Evolutionary conservation across 2,888 invertebrate species (phyloP).

Genomic region (Drosophila merina): DNA sequence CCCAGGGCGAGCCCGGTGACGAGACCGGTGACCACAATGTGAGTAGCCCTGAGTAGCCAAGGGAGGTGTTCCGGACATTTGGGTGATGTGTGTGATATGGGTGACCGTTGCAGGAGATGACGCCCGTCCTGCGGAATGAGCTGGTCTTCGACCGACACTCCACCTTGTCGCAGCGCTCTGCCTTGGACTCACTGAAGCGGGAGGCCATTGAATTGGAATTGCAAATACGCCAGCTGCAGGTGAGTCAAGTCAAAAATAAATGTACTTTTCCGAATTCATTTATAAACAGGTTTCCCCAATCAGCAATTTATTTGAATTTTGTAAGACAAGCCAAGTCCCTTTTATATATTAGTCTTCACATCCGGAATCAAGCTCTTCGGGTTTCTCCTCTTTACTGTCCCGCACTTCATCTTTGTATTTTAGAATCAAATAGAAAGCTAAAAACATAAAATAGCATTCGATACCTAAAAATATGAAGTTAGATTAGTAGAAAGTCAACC

Average conservation of each 20-base stretch:
- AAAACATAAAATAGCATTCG: not conserved
- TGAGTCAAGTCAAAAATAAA: conserved; percentile 63
- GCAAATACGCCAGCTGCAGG: conserved; percentile 93
- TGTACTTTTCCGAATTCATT: not conserved
- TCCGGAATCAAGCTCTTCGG: not conserved
- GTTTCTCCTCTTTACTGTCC: not conserved
- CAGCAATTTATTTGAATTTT: not conserved
- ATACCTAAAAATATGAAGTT: not conserved
- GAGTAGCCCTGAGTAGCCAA: conserved; percentile 75
- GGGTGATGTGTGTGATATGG: not conserved
- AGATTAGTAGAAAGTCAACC: not conserved
- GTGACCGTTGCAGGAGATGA: conserved; percentile 85
- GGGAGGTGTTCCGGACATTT: not conserved
- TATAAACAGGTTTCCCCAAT: not conserved
- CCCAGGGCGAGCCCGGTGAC: conserved; percentile 85
- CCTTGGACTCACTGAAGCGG: conserved; percentile 91
- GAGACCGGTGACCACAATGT: conserved; percentile 85
- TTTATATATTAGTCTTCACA: not conserved
- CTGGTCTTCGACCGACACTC: conserved; percentile 92
- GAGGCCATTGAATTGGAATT: conserved; percentile 93
- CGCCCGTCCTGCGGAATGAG: conserved; percentile 92
- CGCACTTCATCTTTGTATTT: not conserved
- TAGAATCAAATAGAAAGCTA: not conserved
- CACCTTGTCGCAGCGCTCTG: conserved; percentile 89
- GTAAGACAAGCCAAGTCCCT: not conserved